Conservation (phyloP, 2,113 vertebrate species). For the Sorex fumeus region DNA sequence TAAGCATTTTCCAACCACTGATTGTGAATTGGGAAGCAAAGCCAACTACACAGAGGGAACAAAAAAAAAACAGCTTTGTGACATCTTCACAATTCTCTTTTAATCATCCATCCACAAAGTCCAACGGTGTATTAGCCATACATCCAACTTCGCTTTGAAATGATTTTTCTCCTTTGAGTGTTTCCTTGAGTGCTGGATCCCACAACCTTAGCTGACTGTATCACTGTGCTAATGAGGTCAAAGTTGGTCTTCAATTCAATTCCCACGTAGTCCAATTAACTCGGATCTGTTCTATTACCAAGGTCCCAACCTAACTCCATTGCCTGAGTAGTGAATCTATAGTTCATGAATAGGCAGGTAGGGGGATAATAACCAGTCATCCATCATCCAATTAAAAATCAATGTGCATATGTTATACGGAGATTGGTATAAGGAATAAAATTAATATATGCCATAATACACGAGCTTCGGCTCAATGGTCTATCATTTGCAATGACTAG, state of each 20-base stretch:
- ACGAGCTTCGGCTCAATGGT: background rate
- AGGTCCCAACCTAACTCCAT: slow-evolving; percentile 40
- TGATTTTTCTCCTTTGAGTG: slow-evolving; percentile 35
- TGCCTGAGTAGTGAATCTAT: background rate
- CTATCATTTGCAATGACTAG: background rate
- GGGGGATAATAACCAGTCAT: background rate
- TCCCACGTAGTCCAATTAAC: slow-evolving; percentile 63
- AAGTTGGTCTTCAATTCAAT: slow-evolving; percentile 51
- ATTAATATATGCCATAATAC: background rate
- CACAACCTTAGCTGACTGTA: background rate
- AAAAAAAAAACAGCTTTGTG: background rate
- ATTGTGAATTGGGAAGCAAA: slow-evolving; percentile 14
- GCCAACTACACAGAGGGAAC: slow-evolving; percentile 1
- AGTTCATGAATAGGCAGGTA: slow-evolving; percentile 28
- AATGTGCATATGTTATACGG: slow-evolving; percentile 11
- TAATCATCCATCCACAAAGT: slow-evolving; percentile 2
- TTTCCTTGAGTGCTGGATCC: slow-evolving; percentile 31
- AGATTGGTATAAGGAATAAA: background rate
- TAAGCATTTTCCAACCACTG: background rate
- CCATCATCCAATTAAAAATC: background rate
- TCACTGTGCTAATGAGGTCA: slow-evolving; percentile 62
- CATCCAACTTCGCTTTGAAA: slow-evolving; percentile 49
- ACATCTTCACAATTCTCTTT: background rate
- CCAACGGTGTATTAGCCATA: background rate
- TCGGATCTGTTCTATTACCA: slow-evolving; percentile 55